phyloP scores from a whole-genome alignment of 1,140 invertebrate species.

The Eciton burchellii region DNA sequence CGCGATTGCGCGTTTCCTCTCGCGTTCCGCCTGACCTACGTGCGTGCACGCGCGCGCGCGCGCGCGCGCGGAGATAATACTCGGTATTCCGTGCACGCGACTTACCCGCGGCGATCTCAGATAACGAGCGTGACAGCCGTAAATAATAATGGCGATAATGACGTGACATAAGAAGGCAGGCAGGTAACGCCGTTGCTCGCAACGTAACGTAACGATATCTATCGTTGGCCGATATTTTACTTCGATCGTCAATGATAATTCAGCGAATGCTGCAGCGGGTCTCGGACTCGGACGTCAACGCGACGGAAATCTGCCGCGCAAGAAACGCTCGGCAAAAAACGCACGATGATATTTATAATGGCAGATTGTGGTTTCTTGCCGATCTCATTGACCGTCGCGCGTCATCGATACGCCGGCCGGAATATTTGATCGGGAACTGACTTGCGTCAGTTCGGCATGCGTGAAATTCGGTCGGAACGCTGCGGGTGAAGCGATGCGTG shows the following conservation, averaged over 20 bases:
- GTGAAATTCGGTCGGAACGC: constrained; percentile 25
- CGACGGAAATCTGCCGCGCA: too few relatives aligned
- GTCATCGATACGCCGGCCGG: background rate
- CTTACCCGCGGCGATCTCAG: background rate
- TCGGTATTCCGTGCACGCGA: background rate
- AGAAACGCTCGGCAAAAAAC: too few relatives aligned
- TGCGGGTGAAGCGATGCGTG: too few relatives aligned
- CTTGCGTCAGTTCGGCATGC: constrained; percentile 39
- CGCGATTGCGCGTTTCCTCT: background rate
- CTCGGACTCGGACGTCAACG: too few relatives aligned
- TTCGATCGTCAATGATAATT: too few relatives aligned
- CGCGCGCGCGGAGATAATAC: background rate
- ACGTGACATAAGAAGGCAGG: background rate
- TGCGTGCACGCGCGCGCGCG: background rate
- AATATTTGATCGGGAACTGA: constrained; percentile 11
- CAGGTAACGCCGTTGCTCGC: too few relatives aligned
- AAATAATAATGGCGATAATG: constrained; percentile 3
- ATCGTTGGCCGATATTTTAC: too few relatives aligned
- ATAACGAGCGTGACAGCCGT: background rate
- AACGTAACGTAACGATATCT: background rate
- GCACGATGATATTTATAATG: background rate
- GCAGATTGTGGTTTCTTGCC: background rate
- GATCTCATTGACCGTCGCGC: constrained; percentile 4
- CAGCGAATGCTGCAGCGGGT: too few relatives aligned
- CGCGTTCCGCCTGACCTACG: too few relatives aligned